Evolutionary conservation across 2,888 invertebrate species (phyloP).

Genomic region (Synanthedon formicaeformis): DNA sequence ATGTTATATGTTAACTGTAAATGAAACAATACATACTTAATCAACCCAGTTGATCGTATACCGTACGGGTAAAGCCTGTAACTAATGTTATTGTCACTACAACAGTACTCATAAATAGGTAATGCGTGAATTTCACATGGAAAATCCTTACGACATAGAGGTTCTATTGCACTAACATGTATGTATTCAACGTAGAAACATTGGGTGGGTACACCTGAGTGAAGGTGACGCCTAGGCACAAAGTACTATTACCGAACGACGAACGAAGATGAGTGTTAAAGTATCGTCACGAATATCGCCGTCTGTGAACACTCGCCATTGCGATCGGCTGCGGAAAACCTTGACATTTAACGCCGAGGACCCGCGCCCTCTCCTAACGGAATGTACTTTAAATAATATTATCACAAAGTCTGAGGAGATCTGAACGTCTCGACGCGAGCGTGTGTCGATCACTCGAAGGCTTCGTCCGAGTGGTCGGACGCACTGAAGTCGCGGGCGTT

Average conservation of each 20-base stretch:
- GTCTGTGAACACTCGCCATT: slow-evolving; percentile 4
- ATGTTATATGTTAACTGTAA: background rate
- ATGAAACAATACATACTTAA: background rate
- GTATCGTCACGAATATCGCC: background rate
- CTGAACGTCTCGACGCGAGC: slow-evolving; percentile 21
- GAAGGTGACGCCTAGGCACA: slow-evolving; percentile 11
- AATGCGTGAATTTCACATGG: slow-evolving; percentile 19
- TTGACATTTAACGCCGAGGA: slow-evolving; percentile 7
- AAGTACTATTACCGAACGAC: slow-evolving; percentile 8
- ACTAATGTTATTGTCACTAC: slow-evolving; percentile 55
- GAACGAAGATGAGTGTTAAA: background rate
- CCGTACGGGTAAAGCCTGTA: slow-evolving; percentile 23
- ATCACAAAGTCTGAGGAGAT: slow-evolving; percentile 59
- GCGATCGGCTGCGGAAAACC: slow-evolving; percentile 3
- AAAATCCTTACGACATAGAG: slow-evolving; percentile 14
- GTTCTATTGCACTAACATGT: slow-evolving; percentile 23
- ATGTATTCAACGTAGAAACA: slow-evolving; percentile 8
- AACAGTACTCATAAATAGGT: slow-evolving; percentile 38
- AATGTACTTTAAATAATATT: slow-evolving; percentile 63
- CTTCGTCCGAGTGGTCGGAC: background rate
- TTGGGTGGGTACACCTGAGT: slow-evolving; percentile 3
- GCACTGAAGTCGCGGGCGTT: slow-evolving; percentile 6
- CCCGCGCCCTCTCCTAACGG: slow-evolving; percentile 25
- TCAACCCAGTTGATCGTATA: slow-evolving; percentile 7
- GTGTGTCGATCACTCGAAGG: background rate